Percentiles rank a stretch among this genome's conserved stretches.
phyloP scores from a whole-genome alignment of 2,888 invertebrate genomes.

The Metacarcinus magister region DNA sequence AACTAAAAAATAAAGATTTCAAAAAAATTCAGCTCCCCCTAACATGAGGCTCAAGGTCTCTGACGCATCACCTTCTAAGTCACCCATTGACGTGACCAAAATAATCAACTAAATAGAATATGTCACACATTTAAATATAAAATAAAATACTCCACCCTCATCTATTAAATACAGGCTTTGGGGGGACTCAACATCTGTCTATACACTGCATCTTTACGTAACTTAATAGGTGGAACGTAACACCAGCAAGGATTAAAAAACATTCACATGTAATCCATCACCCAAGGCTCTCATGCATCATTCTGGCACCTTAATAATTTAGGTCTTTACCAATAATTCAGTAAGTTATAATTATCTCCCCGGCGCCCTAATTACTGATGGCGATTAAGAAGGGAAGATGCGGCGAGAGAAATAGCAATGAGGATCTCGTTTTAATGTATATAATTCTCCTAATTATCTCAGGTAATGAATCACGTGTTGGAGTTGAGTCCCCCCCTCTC shows the following conservation, averaged over 20 bases:
- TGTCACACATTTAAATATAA: too few species aligned
- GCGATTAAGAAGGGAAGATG: conserved; percentile 14
- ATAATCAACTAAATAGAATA: too few species aligned
- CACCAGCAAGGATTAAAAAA: background rate
- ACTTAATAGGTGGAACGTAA: background rate
- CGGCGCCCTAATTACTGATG: conserved; percentile 12
- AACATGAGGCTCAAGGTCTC: background rate
- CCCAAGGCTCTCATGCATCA: conserved; percentile 28
- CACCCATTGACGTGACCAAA: background rate
- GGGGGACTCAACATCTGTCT: background rate
- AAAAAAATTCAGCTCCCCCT: background rate
- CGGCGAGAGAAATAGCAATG: background rate
- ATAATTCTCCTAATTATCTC: conserved; percentile 66
- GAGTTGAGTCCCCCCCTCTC: background rate
- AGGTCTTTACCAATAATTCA: conserved; percentile 52
- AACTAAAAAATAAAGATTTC: background rate
- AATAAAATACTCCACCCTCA: background rate
- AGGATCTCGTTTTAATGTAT: conserved; percentile 46
- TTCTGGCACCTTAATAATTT: conserved; percentile 55
- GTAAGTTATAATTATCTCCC: conserved; percentile 65
- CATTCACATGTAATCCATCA: conserved; percentile 18
- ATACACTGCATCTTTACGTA: background rate
- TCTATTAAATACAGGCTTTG: too few species aligned
- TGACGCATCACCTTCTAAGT: background rate
- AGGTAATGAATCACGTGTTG: conserved; percentile 11